A percentile compares a stretch with the other conserved stretches of the same genome.
phyloP scores from a whole-genome alignment of 2,888 invertebrate genomes.

The Noctua pronuba region DNA sequence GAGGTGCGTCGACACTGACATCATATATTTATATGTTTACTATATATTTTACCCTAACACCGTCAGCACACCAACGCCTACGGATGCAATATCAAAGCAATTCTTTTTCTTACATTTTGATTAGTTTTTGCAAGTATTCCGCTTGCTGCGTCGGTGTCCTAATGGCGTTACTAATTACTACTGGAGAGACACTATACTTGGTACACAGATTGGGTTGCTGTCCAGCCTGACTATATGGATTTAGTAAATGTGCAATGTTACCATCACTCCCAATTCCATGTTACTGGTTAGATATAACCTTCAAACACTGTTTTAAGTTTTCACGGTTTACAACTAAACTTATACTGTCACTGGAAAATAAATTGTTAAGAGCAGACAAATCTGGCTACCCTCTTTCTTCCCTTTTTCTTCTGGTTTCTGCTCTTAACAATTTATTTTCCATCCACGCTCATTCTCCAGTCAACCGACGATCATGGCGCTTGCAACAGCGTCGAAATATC shows the following conservation, averaged over 20 bases:
- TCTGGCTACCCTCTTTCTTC: too few relatives aligned
- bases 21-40: background rate
- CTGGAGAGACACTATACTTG: background rate
- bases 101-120: conserved; percentile 9
- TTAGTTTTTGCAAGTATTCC: background rate
- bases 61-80: background rate
- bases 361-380: too few relatives aligned
- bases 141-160: conserved; percentile 7
- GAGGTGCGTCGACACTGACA: conserved; percentile 25
- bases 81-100: background rate
- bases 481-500: too few relatives aligned
- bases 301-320: too few relatives aligned
- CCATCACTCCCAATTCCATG: conserved; percentile 1
- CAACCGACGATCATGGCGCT: too few relatives aligned
- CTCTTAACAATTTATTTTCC: too few relatives aligned
- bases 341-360: too few relatives aligned
- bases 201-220: background rate
- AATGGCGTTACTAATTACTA: background rate
- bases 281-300: background rate
- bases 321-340: too few relatives aligned
- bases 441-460: too few relatives aligned
- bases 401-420: too few relatives aligned
- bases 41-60: background rate
- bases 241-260: background rate
- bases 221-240: background rate